Conservation (phyloP, 2,797 vertebrate species). For the Crocidura indochinensis region DNA sequence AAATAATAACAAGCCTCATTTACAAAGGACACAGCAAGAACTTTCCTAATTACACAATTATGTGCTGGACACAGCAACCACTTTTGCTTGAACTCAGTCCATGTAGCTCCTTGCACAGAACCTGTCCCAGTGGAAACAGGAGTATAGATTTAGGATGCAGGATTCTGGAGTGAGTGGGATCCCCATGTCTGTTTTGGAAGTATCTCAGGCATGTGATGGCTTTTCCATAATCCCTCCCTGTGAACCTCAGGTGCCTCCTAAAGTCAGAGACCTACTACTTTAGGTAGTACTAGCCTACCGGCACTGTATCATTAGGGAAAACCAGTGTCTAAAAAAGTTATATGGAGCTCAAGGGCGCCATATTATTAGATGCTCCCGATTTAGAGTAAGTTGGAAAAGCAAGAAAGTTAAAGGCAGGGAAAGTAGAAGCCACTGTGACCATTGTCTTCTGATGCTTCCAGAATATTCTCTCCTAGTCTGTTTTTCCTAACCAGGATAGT, state of each 20-base stretch:
- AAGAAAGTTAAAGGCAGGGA: neutral
- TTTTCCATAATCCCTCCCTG: neutral
- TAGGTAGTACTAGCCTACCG: neutral
- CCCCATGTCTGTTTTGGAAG: neutral
- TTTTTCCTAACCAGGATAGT: neutral
- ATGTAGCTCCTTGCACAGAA: neutral
- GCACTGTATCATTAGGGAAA: slow-evolving; percentile 15
- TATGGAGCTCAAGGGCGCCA: neutral
- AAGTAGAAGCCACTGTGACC: neutral
- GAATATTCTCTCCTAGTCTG: neutral
- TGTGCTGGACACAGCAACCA: neutral
- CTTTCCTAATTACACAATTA: slow-evolving; percentile 37
- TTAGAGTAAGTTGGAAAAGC: slow-evolving; percentile 32
- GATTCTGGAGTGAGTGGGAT: neutral
- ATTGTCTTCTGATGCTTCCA: neutral
- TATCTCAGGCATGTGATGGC: neutral
- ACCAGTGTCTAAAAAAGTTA: slow-evolving; percentile 13
- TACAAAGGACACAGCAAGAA: neutral
- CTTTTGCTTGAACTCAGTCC: slow-evolving; percentile 1
- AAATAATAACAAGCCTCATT: neutral
- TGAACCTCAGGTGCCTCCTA: neutral
- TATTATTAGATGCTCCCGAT: neutral
- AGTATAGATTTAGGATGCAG: neutral
- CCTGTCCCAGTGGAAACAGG: neutral
- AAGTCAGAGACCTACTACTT: neutral